Evolutionary conservation across 2,113 vertebrate genomes (phyloP), one percentile per base, ranked within the genome.

Genomic region (Actenoides lindsayi): DNA sequence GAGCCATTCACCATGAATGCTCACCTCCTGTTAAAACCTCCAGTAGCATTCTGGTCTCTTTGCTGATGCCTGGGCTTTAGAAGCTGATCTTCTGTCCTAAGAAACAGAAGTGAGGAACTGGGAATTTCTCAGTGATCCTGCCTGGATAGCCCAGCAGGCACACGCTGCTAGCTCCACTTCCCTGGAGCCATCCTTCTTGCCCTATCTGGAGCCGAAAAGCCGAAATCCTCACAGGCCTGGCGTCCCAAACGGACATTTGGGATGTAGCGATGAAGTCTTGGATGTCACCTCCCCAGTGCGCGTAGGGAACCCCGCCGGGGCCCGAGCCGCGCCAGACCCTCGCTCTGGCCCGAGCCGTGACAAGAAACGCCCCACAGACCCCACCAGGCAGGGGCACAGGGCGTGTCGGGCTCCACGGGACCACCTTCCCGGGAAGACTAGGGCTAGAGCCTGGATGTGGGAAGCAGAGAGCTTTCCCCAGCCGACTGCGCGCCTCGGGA

Each of bases 331-430:
- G 1, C 54, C 4, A 6, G 48, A 46, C 11, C n/a, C n/a, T 30
- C 2, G 10, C 53, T 24, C 2, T 11, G 33, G 33, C 33, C 37
- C 3, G 4, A 8, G 41, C 35, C 7, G 3, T 3, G 46, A 6
- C 41, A 24, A 15, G 50, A 60, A 35, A 19, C 0, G 13, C 13
- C 44, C 6, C 16, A 19, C 0, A 41, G 13, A 1, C 8, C 13
- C 39, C 14, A 2, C 27, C 2, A 5, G 18, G 30, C 6, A 39
- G 57, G 15, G 18, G 13, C 1, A 3, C 13, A 16, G 41, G n/a
- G 6, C 15, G 3, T 0, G 9, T 0, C 0, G 10, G 15, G 15
- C 24, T 28, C 16, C 31, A 1, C 0, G 4, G 3, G 2, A 8
- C n/a, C 16, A 2, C 8, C 23, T 11, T 25, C 18, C 25, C 5